A percentile compares a stretch with the other conserved stretches of the same genome.
Evolutionary conservation across 1,140 invertebrate species (phyloP).

Genomic region (Lanistes nyassanus): DNA sequence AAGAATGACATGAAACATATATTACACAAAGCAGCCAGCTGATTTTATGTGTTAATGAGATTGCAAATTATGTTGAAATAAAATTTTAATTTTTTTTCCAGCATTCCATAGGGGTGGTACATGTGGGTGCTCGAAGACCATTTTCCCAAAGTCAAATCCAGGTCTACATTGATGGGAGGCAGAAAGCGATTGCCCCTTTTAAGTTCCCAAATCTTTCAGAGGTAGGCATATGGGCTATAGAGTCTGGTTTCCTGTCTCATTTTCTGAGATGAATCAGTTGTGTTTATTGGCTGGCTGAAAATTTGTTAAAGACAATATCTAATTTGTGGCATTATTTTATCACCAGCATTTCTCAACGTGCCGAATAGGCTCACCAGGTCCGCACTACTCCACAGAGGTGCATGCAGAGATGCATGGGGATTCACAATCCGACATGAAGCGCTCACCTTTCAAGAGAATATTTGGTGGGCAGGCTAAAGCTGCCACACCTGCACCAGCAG

Average conservation of each 20-base stretch:
- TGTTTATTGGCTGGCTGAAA: background rate
- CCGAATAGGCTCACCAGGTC: constrained; percentile 65
- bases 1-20: background rate
- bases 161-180: constrained; percentile 74
- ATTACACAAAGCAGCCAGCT: background rate
- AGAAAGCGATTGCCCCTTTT: constrained; percentile 70
- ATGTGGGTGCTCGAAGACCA: constrained; percentile 72
- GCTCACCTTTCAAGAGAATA: constrained; percentile 28
- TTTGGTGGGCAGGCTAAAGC: constrained; percentile 33
- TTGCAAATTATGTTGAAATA: background rate
- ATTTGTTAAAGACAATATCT: too few species aligned
- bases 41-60: background rate
- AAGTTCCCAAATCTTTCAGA: constrained; percentile 74
- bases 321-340: constrained; percentile 19
- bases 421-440: constrained; percentile 15
- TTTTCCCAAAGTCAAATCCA: constrained; percentile 74
- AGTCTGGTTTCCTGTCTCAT: constrained; percentile 14
- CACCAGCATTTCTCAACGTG: constrained; percentile 69
- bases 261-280: constrained; percentile 69
- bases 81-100: constrained; percentile 37
- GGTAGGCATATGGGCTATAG: constrained; percentile 59
- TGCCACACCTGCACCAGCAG: constrained; percentile 51
- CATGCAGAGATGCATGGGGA: constrained; percentile 25
- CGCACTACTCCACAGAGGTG: constrained; percentile 23
- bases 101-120: constrained; percentile 74